These are phyloP conservation scores for Platorchestia sp. DNA, from an alignment of 1,140 invertebrate genomes.

Conservation along the genomic window DNA sequence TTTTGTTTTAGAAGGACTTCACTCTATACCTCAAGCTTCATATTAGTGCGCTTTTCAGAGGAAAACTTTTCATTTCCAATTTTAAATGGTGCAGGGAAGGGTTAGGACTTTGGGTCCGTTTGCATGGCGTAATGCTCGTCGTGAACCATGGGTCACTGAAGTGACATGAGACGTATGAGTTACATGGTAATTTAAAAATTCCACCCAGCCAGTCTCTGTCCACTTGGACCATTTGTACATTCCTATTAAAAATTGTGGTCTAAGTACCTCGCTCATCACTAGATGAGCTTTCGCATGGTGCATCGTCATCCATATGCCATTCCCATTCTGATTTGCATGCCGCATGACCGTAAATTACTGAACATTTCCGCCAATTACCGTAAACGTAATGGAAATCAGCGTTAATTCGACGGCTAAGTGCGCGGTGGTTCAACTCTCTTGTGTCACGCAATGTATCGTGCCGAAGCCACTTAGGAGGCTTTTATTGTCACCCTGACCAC, in stretches of 20 bases:
- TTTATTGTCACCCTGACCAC: neutral
- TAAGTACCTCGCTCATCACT: neutral
- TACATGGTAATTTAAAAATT: neutral
- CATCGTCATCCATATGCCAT: neutral
- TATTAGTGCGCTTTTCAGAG: too few species aligned
- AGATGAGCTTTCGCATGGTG: neutral
- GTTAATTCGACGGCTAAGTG: neutral
- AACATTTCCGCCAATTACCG: too few species aligned
- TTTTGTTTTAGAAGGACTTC: too few species aligned
- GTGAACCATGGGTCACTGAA: neutral
- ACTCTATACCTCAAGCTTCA: too few species aligned
- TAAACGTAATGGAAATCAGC: neutral
- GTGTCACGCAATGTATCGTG: neutral
- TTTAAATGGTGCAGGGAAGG: too few species aligned
- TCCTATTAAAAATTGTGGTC: neutral
- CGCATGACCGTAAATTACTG: too few species aligned
- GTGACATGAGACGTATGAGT: neutral
- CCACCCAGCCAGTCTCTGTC: neutral
- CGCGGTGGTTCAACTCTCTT: neutral
- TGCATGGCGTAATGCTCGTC: neutral
- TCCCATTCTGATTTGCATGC: too few species aligned
- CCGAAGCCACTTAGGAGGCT: neutral
- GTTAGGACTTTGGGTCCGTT: too few species aligned
- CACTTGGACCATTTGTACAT: neutral
- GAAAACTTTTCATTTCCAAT: too few species aligned